Evolutionary conservation across 2,113 vertebrate genomes (phyloP).

Genomic region (Cyrtonyx montezumae): DNA sequence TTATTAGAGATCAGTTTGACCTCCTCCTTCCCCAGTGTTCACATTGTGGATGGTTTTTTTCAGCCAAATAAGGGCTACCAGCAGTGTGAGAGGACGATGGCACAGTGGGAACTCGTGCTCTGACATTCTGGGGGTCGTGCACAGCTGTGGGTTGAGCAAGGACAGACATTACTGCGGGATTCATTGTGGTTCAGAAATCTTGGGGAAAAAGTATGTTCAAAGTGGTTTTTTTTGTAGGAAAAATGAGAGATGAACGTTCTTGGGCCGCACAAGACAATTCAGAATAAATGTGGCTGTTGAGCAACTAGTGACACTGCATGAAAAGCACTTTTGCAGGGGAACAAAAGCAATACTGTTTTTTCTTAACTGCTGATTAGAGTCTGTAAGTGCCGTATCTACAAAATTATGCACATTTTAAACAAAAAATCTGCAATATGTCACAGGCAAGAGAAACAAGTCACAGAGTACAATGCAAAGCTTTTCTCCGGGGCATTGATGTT

Average conservation of each 20-base stretch:
- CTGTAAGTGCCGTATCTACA: background rate
- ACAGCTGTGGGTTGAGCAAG: background rate
- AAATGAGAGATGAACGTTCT: background rate
- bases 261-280: background rate
- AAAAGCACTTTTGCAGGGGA: background rate
- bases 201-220: background rate
- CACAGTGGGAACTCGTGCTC: background rate
- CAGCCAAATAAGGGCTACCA: background rate
- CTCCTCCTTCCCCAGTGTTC: background rate
- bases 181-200: background rate
- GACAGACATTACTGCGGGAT: background rate
- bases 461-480: background rate
- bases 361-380: conserved; percentile 2
- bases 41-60: background rate
- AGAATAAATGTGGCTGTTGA: background rate
- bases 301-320: background rate
- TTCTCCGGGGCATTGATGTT: background rate
- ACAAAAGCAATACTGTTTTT: background rate
- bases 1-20: background rate
- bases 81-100: background rate
- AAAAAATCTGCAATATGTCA: conserved; percentile 5
- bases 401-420: conserved; percentile 40
- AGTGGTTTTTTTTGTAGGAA: background rate
- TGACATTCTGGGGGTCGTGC: background rate
- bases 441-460: conserved; percentile 13